Evolutionary conservation across 2,113 vertebrate species (phyloP).

Genomic region (Stegastes partitus): DNA sequence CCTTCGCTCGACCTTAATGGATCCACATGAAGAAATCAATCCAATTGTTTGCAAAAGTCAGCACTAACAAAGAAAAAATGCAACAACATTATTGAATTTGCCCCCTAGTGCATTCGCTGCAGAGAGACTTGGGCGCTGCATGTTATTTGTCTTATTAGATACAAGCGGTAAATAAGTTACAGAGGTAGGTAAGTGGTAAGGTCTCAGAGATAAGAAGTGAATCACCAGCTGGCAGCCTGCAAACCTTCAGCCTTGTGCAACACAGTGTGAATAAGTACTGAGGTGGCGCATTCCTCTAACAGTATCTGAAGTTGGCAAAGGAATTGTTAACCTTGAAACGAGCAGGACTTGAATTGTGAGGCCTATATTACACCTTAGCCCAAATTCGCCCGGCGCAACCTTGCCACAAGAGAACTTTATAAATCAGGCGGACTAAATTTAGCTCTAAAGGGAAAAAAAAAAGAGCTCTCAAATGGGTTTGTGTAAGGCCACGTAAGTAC

Average conservation of each 20-base stretch:
- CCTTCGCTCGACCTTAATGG: background rate
- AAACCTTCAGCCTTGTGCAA: constrained; percentile 2
- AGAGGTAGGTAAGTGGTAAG: constrained; percentile 10
- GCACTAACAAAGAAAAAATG: background rate
- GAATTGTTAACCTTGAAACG: constrained; percentile 65
- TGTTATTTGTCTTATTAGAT: constrained; percentile 45
- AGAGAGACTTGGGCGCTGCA: background rate
- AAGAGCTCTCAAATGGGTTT: constrained; percentile 55
- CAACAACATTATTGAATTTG: background rate
- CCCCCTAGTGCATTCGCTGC: background rate
- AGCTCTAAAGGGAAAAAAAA: constrained; percentile 39
- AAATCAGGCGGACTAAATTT: constrained; percentile 76
- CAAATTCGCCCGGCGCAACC: constrained; percentile 63
- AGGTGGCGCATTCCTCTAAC: background rate
- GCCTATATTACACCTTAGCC: constrained; percentile 67
- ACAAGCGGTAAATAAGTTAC: constrained; percentile 73
- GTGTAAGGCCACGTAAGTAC: constrained; percentile 44
- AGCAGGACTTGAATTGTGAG: constrained; percentile 35
- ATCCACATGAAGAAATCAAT: constrained; percentile 12
- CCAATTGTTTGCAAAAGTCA: constrained; percentile 22
- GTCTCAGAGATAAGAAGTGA: constrained; percentile 55
- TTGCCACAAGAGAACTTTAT: constrained; percentile 71
- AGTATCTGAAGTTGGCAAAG: constrained; percentile 29
- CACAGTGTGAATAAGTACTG: constrained; percentile 9
- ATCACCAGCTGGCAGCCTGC: constrained; percentile 26